A percentile compares a stretch with the other conserved stretches of the same genome.
Conservation (phyloP, 2,888 invertebrate species). For the Shargacucullia verbasci region DNA sequence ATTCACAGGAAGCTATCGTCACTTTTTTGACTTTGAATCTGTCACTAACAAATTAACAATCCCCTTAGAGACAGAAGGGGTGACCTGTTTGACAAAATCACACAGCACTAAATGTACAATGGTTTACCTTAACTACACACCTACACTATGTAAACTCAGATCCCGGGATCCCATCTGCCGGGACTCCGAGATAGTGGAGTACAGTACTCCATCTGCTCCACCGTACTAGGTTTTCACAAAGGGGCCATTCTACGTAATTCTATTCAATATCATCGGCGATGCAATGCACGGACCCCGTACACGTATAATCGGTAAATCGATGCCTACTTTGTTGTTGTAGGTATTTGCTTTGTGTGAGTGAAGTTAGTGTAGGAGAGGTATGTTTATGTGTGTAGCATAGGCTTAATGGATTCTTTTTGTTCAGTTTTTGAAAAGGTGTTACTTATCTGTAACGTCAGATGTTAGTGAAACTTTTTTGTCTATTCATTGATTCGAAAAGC, state of each 20-base stretch:
- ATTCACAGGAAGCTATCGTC: too few species aligned
- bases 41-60: too few species aligned
- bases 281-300: slow-evolving; percentile 47
- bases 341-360: slow-evolving; percentile 47
- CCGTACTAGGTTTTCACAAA: slow-evolving; percentile 51
- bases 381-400: slow-evolving; percentile 29
- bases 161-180: slow-evolving; percentile 31
- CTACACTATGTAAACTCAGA: slow-evolving; percentile 21
- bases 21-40: too few species aligned
- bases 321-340: slow-evolving; percentile 54
- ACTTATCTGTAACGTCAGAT: slow-evolving; percentile 10
- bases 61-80: too few species aligned
- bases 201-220: slow-evolving; percentile 32
- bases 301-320: slow-evolving; percentile 62
- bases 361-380: slow-evolving; percentile 29
- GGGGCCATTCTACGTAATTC: slow-evolving; percentile 50
- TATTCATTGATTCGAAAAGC: too few species aligned
- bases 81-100: background rate
- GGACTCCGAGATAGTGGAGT: slow-evolving; percentile 38
- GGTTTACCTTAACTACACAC: slow-evolving; percentile 11
- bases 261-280: slow-evolving; percentile 53
- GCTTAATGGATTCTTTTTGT: slow-evolving; percentile 38
- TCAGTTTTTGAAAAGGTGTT: slow-evolving; percentile 9
- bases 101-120: background rate
- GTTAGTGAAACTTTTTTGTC: slow-evolving; percentile 1